Conservation (phyloP, 2,113 vertebrate genomes). For the Phylloscopus trochilus region DNA sequence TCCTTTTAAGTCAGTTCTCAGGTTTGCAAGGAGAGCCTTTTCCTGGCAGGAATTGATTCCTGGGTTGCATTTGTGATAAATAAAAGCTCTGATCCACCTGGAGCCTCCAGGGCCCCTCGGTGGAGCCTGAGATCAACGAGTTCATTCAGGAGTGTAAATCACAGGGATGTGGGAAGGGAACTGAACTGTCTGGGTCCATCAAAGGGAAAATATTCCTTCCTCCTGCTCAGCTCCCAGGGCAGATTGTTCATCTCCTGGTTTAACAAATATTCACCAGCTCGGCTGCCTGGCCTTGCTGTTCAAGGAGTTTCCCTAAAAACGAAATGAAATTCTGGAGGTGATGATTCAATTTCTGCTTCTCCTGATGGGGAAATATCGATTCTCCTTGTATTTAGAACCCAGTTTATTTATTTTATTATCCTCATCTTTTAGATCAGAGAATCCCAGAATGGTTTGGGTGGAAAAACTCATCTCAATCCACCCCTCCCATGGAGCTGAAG, state of each 20-base stretch:
- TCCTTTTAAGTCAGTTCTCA: neutral
- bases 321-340: neutral
- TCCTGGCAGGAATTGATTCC: neutral
- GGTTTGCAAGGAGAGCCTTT: neutral
- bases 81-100: neutral
- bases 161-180: neutral
- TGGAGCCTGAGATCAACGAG: neutral
- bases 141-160: neutral
- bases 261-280: neutral
- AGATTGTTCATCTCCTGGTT: neutral
- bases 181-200: neutral
- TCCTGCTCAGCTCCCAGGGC: neutral
- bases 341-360: neutral
- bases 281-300: neutral
- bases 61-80: neutral
- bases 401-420: neutral
- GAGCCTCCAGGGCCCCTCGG: neutral
- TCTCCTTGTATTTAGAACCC: neutral
- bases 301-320: neutral
- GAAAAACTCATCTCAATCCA: neutral
- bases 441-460: too few relatives aligned
- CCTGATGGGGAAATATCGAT: neutral
- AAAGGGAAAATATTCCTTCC: neutral
- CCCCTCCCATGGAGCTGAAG: neutral
- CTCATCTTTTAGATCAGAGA: rapidly evolving